Base-by-base conservation (phyloP, 2,888 invertebrate species). In the Cheilosia variabilis region DNA sequence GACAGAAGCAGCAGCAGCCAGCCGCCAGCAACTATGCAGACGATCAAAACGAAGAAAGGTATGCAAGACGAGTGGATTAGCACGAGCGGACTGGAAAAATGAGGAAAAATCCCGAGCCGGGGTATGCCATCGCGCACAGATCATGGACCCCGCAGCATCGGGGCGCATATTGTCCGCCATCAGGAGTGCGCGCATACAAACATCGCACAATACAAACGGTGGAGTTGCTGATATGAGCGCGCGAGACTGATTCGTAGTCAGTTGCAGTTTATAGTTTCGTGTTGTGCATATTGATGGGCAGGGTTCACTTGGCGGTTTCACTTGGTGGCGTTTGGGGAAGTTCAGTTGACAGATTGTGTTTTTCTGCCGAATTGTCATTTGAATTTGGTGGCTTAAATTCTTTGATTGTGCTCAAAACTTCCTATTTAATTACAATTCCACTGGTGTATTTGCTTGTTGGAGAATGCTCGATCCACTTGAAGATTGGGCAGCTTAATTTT, bases 71-170 rank as follows among this genome's bases (percentile, higher is more conserved):
- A 76, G 45, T 62, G 81, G 81, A 86, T 86, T 77, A 86, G 86
- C 81, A 86, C 81, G 86, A 86, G 86, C 80, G 78, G 65, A 86
- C 76, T 76, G 65, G 55, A 50, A 79, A 75, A 79, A 47, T 76
- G 62, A 52, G 58, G 76, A 81, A 76, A 79, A 81, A 81, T 81
- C 65, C 55, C 60, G 22, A 45, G 45, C 34, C 45, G 50, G 27
- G 15, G 41, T 19, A 10, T 50, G 15, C 22, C 22, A 24, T 24
- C 22, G 5, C 6, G 17, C 68, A 41, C 43, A 22, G 76, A 81
- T 86, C 71, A 76, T 76, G 81, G 71, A 76, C 75, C 76, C 31
- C 81, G 9, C 17, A 58, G 66, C 86, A 76, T 80, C 58, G 34
- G 15, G 4, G 37, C 86, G 75, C 86, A 81, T 86, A 86, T 81